Evolutionary conservation across 2,888 invertebrate species (phyloP).

Genomic region (Odiellus spinosus): DNA sequence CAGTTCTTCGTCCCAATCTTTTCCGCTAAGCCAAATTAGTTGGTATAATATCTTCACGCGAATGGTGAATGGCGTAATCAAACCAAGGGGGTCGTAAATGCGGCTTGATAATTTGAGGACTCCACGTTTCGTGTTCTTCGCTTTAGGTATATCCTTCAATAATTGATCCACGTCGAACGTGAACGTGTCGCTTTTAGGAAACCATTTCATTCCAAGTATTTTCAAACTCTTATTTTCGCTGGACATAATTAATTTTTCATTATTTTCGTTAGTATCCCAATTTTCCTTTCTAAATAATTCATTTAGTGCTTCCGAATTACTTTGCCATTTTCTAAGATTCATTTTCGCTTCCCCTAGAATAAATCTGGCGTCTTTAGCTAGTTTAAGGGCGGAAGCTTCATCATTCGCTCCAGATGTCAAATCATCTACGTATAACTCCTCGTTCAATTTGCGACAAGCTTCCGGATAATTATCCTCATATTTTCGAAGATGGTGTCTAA

Average conservation of each 20-base stretch:
- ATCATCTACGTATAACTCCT: conserved; percentile 3
- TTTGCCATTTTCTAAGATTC: conserved; percentile 2
- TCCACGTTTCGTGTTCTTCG: too few relatives aligned
- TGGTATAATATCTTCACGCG: conserved; percentile 20
- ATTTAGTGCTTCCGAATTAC: not conserved
- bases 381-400: not conserved
- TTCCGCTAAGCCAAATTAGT: conserved; percentile 18
- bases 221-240: too few relatives aligned
- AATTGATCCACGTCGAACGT: too few relatives aligned
- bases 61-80: conserved; percentile 11
- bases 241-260: too few relatives aligned
- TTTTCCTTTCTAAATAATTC: too few relatives aligned
- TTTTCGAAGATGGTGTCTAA: conserved; percentile 2
- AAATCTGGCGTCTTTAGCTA: not conserved
- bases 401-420: not conserved
- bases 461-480: not conserved
- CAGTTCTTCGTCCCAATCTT: conserved; percentile 21
- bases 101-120: not conserved
- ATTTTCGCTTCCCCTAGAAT: not conserved
- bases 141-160: too few relatives aligned
- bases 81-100: conserved; percentile 17
- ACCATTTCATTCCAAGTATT: too few relatives aligned
- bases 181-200: too few relatives aligned
- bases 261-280: too few relatives aligned
- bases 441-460: not conserved